Base-by-base conservation (phyloP, 2,888 invertebrate species). In the Amphimallon solstitiale region DNA sequence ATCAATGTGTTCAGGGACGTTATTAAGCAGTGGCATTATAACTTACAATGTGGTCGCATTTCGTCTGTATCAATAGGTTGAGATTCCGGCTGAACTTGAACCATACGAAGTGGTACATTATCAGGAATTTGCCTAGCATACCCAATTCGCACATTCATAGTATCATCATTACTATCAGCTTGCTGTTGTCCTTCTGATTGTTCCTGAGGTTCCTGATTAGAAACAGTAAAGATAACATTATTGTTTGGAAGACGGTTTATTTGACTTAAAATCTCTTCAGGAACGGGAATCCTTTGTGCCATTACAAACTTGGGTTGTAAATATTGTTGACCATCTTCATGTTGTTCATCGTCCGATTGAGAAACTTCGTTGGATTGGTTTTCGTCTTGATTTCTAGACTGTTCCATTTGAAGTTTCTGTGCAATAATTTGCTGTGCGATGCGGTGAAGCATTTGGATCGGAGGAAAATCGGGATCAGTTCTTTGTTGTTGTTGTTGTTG, bases 1-100 rank as follows among this genome's bases (percentile, higher is more conserved):
- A n/a, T n/a, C n/a, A n/a, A n/a, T n/a, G n/a, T n/a, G n/a, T n/a
- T n/a, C n/a, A n/a, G n/a, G n/a, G n/a, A n/a, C n/a, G n/a, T n/a
- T n/a, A n/a, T n/a, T n/a, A n/a, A n/a, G n/a, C n/a, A n/a, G n/a
- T n/a, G n/a, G n/a, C n/a, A n/a, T n/a, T n/a, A 43, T 46, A 76
- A 88, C 91, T 89, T 81, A 93, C 93, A 92, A 77, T 93, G 93
- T 69, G 91, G 92, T 81, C 92, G 89, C 71, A 83, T 80, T 70
- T 89, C 88, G 73, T 88, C 85, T 29, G 29, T 29, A 76, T 85
- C 83, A 23, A 86, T 85, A 45, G 73, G 75, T 46, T 68, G 70
- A 23, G 73, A 74, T 63, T 78, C 87, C 84, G 81, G 85, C 59
- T 76, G 74, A 34, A 71, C 68, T 34, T 75, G 71, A 15, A 63